Evolutionary conservation across 2,888 invertebrate species (phyloP), one percentile per base, ranked within the genome.

Genomic region (Corythucha ciliata): DNA sequence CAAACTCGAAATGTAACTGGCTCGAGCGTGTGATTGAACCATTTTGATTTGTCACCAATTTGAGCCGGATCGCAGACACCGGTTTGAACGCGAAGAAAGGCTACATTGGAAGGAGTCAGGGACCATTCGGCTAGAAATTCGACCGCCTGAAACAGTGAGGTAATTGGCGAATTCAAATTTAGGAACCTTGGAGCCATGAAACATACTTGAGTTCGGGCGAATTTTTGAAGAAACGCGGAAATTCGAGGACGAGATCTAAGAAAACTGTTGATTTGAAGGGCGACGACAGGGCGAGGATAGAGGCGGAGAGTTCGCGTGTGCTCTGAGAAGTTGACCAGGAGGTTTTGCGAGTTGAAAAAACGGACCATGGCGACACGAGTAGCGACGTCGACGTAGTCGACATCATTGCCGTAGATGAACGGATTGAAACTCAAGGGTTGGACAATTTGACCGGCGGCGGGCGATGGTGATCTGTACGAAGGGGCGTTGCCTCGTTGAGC

Each of bases 101-200:
- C 96, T 53, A 97, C 93, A 71, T 98, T 99, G 62, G 84, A 88
- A 0, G 98, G 98, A 2, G 93, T 92, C 10, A 99, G 72, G 0
- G 91, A 91, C 93, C 97, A 98, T 69, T 99, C 98, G 0, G 97
- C 97, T 59, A 97, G 77, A 70, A 92, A 99, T 68, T 99, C 98
- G 1, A 98, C 97, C 0, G 98, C 97, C 80, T 86, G 69, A 1
- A 63, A 59, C 21, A n/a, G n/a, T n/a, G n/a, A n/a, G 12, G 10
- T 29, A 12, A 10, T 29, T 10, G 8, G 12, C 29, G 29, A 29
- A 16, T 33, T 33, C 3, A 33, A 6, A 6, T 14, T 16, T 33
- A 6, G 4, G 4, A 33, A 33, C 3, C 6, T 33, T 4, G 4
- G 21, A 3, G 4, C 18, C 3, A 4, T 21, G 21, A 3, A 39